These are phyloP conservation scores for Mythimna lalbum DNA, from an alignment of 2,888 invertebrate species.

Conservation along the genomic window DNA sequence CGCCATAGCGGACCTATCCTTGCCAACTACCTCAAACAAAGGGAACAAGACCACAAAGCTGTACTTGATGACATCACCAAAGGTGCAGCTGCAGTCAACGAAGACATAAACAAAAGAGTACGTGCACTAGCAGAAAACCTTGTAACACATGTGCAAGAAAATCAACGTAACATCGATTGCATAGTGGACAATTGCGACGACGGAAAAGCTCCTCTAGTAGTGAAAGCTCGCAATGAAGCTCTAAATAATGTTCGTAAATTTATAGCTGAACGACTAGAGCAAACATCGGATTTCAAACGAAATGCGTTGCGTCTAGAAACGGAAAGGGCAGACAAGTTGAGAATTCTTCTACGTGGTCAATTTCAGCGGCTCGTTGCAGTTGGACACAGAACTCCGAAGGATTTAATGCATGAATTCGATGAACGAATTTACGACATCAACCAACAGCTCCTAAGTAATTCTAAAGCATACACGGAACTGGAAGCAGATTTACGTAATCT, in stretches of 20 bases:
- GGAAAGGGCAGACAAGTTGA: slow-evolving; percentile 78
- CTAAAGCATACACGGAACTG: slow-evolving; percentile 78
- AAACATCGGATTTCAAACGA: slow-evolving; percentile 73
- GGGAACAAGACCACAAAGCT: slow-evolving; percentile 72
- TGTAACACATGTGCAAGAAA: slow-evolving; percentile 74
- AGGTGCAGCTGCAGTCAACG: slow-evolving; percentile 71
- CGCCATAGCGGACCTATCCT: slow-evolving; percentile 76
- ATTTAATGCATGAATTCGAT: slow-evolving; percentile 82
- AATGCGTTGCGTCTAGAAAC: slow-evolving; percentile 77
- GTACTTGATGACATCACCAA: slow-evolving; percentile 67
- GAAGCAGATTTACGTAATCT: slow-evolving; percentile 76
- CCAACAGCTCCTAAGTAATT: slow-evolving; percentile 83
- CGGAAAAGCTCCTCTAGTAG: slow-evolving; percentile 47
- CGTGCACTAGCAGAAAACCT: slow-evolving; percentile 74
- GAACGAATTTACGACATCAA: slow-evolving; percentile 81
- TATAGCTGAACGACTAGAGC: slow-evolving; percentile 67
- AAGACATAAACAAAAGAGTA: slow-evolving; percentile 74
- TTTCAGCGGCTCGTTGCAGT: slow-evolving; percentile 77
- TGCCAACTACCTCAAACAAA: slow-evolving; percentile 76
- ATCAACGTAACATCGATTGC: slow-evolving; percentile 74
- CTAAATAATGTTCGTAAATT: slow-evolving; percentile 69
- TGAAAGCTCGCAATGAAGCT: slow-evolving; percentile 66
- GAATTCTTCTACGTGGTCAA: slow-evolving; percentile 74
- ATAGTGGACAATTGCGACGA: slow-evolving; percentile 66
- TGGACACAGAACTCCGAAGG: slow-evolving; percentile 77